Evolutionary conservation across 1,140 invertebrate genomes (phyloP), one percentile per base, ranked within the genome.

Genomic region (Drosophila pachea): DNA sequence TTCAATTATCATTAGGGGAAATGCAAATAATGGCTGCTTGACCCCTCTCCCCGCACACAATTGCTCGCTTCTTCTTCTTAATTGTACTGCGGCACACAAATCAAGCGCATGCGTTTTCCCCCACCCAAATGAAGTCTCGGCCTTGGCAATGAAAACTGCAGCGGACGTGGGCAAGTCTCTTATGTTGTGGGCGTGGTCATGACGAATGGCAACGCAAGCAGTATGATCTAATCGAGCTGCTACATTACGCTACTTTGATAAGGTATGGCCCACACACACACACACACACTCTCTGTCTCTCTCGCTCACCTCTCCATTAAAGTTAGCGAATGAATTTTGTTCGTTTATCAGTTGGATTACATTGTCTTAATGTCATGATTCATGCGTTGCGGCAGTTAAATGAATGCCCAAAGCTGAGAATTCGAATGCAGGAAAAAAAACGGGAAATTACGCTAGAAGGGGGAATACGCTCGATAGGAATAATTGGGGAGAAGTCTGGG

Each of bases 171-270:
- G 50, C 31, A 7, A 22, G 32, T 9, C 6, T 2, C 22, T 47
- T 9, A 29, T 11, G 7, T 16, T 16, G 45, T 58, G 53, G 53
- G 53, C 45, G 53, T 54, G 68, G 68, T 16, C 12, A 8, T 54
- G 62, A 65, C 56, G 55, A 65, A 66, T 72, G 78, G 38, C 31
- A 42, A 31, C 35, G 31, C 4, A 48, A 7, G n/a, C 29, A 12
- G 66, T 53, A 58, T 78, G 77, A 78, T 68, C 72, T 63, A 74
- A 83, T 78, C 74, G 38, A 82, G 35, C n/a, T 68, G 38, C 14
- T 22, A 22, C 22, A 22, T 22, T 22, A 22, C 22, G 22, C 22
- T 22, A 22, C 22, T 22, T 22, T 22, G 22, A 22, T 22, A 22
- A 22, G 22, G 22, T 22, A 11, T 43, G 55, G 47, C 16, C 29